Percentiles rank a stretch among this genome's conserved stretches.
Conservation (phyloP, 2,888 invertebrate genomes). For the Himalopsyche anomala region DNA sequence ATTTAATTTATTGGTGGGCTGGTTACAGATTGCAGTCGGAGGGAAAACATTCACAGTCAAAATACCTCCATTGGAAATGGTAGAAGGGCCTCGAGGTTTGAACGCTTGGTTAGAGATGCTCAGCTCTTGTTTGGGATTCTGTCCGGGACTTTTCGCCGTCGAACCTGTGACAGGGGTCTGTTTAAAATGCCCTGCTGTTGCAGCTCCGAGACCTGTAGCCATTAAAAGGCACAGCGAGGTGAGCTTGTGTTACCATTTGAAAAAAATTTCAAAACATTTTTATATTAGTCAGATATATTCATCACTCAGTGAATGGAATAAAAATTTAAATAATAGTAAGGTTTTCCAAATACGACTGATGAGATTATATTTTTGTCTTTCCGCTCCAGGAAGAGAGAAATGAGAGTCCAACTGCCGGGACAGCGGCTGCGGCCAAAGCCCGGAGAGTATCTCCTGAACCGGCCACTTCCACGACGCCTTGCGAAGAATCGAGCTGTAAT, state of each 20-base stretch:
- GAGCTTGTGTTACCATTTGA: too few relatives aligned
- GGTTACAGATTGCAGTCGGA: conserved; percentile 66
- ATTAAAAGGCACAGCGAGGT: conserved; percentile 71
- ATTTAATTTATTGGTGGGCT: neutral
- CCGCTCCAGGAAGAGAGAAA: conserved; percentile 57
- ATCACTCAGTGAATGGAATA: too few relatives aligned
- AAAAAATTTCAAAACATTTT: too few relatives aligned
- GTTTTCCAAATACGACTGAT: too few relatives aligned
- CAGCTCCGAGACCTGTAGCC: conserved; percentile 71
- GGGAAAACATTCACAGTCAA: conserved; percentile 77
- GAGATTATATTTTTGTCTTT: too few relatives aligned
- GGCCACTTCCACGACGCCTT: conserved; percentile 82
- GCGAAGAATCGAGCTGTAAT: conserved; percentile 51
- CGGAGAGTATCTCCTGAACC: conserved; percentile 79
- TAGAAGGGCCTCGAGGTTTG: conserved; percentile 72
- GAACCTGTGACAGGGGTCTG: conserved; percentile 74
- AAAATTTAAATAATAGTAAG: too few relatives aligned
- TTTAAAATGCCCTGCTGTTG: conserved; percentile 70
- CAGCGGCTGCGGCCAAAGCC: conserved; percentile 68
- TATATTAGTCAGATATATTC: too few relatives aligned
- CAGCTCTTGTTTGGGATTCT: conserved; percentile 76
- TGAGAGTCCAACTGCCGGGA: conserved; percentile 64
- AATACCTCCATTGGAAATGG: conserved; percentile 74
- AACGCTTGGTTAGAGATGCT: conserved; percentile 76
- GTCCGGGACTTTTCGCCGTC: conserved; percentile 77